Evolutionary conservation across 2,113 vertebrate genomes (phyloP).

Genomic region (Mionectes macconnelli): DNA sequence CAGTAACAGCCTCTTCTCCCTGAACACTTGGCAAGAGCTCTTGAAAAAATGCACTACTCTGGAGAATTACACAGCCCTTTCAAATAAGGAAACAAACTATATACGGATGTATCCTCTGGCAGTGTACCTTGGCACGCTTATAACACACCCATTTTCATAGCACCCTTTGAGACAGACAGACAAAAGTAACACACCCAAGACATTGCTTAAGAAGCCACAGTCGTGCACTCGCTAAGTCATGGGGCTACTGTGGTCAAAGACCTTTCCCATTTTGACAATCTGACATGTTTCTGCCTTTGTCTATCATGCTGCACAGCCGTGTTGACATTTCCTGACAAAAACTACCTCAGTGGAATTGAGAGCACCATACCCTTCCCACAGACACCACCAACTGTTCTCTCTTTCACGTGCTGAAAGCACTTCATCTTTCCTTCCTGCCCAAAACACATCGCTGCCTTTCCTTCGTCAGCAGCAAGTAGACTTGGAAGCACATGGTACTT

Average conservation of each 20-base stretch:
- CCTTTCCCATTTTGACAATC: neutral
- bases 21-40: neutral
- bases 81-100: neutral
- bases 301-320: neutral
- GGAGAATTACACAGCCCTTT: neutral
- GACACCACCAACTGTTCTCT: neutral
- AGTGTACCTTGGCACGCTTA: neutral
- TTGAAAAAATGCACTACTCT: neutral
- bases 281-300: neutral
- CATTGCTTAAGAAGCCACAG: neutral
- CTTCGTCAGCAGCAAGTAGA: neutral
- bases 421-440: neutral
- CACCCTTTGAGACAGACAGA: neutral
- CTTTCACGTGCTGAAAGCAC: neutral
- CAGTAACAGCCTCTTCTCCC: neutral
- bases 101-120: neutral
- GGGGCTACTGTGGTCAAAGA: neutral
- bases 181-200: neutral
- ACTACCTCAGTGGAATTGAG: accelerated
- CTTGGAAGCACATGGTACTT: neutral
- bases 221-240: neutral
- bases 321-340: neutral
- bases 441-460: neutral
- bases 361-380: neutral
- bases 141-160: neutral